A percentile compares a stretch with the other conserved stretches of the same genome.
Evolutionary conservation across 2,113 vertebrate species (phyloP).

Genomic region (Oxyura jamaicensis): DNA sequence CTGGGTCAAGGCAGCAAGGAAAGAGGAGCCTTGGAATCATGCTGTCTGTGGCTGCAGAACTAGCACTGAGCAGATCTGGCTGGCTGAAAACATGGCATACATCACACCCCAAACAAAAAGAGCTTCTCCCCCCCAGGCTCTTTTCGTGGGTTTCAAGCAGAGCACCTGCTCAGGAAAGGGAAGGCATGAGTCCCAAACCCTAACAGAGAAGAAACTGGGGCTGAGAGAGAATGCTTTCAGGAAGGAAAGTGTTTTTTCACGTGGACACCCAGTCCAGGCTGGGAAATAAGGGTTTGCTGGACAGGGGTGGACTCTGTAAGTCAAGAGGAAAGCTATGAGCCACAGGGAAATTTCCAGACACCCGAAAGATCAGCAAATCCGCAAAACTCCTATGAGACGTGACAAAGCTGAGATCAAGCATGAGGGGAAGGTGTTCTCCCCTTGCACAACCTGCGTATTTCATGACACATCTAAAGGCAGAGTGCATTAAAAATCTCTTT

Average conservation of each 20-base stretch:
- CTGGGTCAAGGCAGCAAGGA: neutral
- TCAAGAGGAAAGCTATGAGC: neutral
- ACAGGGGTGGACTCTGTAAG: neutral
- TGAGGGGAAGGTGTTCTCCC: neutral
- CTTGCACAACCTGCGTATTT: neutral
- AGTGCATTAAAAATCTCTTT: rapidly evolving
- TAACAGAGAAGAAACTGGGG: neutral
- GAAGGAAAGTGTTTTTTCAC: neutral
- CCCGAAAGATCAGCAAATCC: neutral
- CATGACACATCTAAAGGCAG: neutral
- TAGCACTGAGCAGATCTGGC: neutral
- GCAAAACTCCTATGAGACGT: neutral
- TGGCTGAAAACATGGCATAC: neutral
- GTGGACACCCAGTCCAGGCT: neutral
- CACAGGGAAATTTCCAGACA: neutral
- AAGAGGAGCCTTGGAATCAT: neutral
- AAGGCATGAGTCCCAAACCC: neutral
- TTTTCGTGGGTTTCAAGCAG: neutral
- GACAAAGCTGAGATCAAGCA: neutral
- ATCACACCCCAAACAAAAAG: neutral
- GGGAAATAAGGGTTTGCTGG: neutral
- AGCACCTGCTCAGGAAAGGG: neutral
- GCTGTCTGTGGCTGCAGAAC: rapidly evolving
- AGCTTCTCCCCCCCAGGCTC: neutral
- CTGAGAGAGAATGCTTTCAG: neutral